phyloP scores from a whole-genome alignment of 2,113 vertebrate species.

The Morone saxatilis region DNA sequence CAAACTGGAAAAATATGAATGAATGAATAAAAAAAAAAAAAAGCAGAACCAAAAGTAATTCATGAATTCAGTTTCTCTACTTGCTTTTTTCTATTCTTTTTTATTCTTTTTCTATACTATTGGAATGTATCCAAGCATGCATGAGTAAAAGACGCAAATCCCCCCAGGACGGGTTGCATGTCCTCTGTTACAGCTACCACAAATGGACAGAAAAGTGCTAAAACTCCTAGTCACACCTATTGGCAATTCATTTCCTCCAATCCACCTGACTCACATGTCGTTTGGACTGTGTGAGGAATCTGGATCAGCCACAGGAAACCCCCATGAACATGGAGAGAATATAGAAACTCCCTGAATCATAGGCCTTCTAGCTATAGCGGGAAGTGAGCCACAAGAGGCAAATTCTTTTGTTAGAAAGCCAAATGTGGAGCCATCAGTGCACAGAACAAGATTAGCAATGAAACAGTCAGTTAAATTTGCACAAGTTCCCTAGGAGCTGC shows the following conservation, averaged over 20 bases:
- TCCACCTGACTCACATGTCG: conserved; percentile 21
- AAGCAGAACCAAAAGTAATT: background rate
- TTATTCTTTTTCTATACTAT: too few relatives aligned
- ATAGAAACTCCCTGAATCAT: conserved; percentile 9
- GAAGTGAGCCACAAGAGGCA: conserved; percentile 29
- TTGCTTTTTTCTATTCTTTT: background rate
- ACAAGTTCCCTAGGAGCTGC: conserved; percentile 39
- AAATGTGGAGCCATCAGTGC: conserved; percentile 42
- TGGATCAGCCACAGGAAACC: conserved; percentile 28
- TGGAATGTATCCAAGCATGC: background rate
- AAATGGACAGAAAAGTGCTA: conserved; percentile 15
- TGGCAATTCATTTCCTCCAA: conserved; percentile 3
- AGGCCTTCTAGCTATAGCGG: background rate
- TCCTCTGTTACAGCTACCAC: conserved; percentile 23
- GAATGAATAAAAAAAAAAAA: background rate
- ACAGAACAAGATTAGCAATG: conserved; percentile 46
- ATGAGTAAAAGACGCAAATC: conserved; percentile 20
- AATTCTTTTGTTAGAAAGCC: conserved; percentile 30
- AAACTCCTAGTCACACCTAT: conserved; percentile 20
- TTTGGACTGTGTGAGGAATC: conserved; percentile 4
- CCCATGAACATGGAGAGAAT: conserved; percentile 24
- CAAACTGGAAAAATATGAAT: background rate
- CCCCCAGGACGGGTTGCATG: conserved; percentile 10
- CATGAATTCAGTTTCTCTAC: background rate
- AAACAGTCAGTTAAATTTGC: conserved; percentile 54